A percentile compares a stretch with the other conserved stretches of the same genome.
phyloP scores from a whole-genome alignment of 2,113 vertebrate genomes.

The Heliornis fulica region DNA sequence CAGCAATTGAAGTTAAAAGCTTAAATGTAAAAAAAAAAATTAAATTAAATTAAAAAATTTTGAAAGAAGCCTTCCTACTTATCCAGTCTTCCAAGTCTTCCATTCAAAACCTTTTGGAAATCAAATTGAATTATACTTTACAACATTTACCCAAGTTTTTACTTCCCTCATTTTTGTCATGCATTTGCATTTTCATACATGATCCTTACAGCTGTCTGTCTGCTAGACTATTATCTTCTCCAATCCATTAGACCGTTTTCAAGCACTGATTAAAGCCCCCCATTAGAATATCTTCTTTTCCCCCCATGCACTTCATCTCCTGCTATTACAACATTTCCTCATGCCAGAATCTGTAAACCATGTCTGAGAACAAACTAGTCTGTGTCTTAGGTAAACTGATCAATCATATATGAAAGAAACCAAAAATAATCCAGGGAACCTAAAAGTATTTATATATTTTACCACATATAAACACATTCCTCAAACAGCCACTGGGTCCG shows the following conservation, averaged over 20 bases:
- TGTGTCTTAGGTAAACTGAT: not conserved
- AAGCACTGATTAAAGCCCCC: not conserved
- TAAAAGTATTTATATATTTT: not conserved
- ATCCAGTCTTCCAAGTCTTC: not conserved
- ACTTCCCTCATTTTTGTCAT: not conserved
- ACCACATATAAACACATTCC: not conserved
- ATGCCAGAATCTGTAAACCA: not conserved
- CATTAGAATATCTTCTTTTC: not conserved
- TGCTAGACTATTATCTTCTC: not conserved
- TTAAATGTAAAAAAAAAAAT: not conserved
- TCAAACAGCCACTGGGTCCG: conserved; percentile 1
- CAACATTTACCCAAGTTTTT: not conserved
- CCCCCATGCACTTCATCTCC: not conserved
- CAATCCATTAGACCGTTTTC: not conserved
- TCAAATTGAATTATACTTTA: not conserved
- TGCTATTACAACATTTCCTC: not conserved
- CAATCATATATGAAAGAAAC: not conserved
- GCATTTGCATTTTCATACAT: not conserved
- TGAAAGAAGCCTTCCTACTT: not conserved
- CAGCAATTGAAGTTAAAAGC: not conserved
- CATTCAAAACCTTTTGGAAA: not conserved
- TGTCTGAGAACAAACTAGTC: conserved; percentile 16
- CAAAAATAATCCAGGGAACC: not conserved
- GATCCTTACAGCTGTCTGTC: not conserved
- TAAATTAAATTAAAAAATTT: not conserved